Evolutionary conservation across 2,113 vertebrate species (phyloP).

Genomic region (Rhipidura dahli): DNA sequence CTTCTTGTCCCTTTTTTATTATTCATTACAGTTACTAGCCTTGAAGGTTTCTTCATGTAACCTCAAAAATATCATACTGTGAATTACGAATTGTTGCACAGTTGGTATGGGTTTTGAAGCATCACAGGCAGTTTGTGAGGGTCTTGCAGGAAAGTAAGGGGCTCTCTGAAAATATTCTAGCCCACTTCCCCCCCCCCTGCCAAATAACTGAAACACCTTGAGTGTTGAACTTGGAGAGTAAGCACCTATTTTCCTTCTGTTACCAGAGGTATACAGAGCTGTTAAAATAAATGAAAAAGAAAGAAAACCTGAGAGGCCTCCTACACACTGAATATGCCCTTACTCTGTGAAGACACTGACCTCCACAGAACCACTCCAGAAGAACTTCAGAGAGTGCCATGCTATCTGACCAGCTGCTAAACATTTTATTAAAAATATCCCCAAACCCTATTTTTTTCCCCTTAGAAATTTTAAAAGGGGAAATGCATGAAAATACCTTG

Average conservation of each 20-base stretch:
- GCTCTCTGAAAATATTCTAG: background rate
- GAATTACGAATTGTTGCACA: background rate
- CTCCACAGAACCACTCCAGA: background rate
- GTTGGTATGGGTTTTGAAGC: background rate
- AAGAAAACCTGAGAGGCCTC: background rate
- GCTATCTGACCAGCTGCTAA: background rate
- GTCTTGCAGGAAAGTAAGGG: background rate
- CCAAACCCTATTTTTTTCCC: fast-evolving
- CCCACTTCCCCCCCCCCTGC: background rate
- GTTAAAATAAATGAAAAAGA: background rate
- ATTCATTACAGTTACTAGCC: background rate
- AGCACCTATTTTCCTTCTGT: background rate
- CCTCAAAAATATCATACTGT: background rate
- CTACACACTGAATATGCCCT: background rate
- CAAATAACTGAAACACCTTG: fast-evolving
- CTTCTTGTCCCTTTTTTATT: background rate
- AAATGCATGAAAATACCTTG: background rate
- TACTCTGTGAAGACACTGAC: background rate
- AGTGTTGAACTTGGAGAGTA: background rate
- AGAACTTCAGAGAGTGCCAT: background rate
- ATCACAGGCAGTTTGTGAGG: background rate
- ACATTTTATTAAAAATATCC: background rate
- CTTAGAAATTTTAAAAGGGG: background rate
- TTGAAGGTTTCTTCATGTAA: background rate
- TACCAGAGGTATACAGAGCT: background rate